Conservation (phyloP, 2,797 vertebrate species). For the Huso huso region DNA sequence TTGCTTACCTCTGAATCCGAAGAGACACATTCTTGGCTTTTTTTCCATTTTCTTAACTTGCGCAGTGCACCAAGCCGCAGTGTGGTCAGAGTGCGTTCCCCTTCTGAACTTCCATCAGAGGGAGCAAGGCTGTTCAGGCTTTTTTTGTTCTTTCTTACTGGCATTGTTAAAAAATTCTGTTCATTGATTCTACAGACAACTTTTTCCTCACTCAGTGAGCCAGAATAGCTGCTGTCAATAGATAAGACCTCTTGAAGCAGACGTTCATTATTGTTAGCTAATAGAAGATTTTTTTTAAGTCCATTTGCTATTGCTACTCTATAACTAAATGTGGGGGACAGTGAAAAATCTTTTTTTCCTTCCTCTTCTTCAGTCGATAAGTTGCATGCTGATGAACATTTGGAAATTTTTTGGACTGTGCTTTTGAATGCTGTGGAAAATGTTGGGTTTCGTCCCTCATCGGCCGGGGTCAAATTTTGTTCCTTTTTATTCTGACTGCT, state of each 20-base stretch:
- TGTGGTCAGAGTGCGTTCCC: constrained; percentile 84
- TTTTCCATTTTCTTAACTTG: constrained; percentile 95
- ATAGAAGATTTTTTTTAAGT: constrained; percentile 68
- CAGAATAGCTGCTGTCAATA: constrained; percentile 76
- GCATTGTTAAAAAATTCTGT: constrained; percentile 79
- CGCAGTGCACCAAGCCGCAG: constrained; percentile 85
- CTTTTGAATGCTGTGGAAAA: constrained; percentile 87
- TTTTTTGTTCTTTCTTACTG: constrained; percentile 90
- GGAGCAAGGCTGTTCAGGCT: constrained; percentile 91
- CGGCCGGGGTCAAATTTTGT: constrained; percentile 65
- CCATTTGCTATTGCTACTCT: constrained; percentile 95
- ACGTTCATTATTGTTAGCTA: constrained; percentile 73
- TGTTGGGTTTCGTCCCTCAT: constrained; percentile 70
- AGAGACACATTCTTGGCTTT: constrained; percentile 96
- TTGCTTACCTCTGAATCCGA: constrained; percentile 93
- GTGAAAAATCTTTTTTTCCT: constrained; percentile 75
- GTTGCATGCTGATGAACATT: constrained; percentile 84
- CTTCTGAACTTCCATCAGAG: constrained; percentile 93
- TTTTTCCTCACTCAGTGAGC: constrained; percentile 78
- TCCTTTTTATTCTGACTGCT: constrained; percentile 76
- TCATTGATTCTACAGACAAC: constrained; percentile 64
- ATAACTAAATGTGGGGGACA: constrained; percentile 96
- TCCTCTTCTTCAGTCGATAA: constrained; percentile 79
- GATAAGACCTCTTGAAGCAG: constrained; percentile 76
- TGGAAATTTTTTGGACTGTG: constrained; percentile 86